Evolutionary conservation across 2,888 invertebrate genomes (phyloP).

Genomic region (Xestia xanthographa): DNA sequence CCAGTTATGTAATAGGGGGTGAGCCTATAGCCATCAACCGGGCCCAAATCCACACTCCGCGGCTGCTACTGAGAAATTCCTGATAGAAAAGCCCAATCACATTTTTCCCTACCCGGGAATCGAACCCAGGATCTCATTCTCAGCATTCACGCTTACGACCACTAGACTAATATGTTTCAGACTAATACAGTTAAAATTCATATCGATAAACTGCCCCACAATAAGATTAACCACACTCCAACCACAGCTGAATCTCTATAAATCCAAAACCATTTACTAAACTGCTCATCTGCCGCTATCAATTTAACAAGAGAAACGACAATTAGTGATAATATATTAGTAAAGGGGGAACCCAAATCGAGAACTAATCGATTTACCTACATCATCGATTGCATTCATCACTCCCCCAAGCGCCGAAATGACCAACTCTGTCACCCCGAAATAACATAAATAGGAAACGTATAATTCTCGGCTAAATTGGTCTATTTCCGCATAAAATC

Average conservation of each 20-base stretch:
- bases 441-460: slow-evolving; percentile 73
- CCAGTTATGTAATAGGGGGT: too few species aligned
- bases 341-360: slow-evolving; percentile 68
- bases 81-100: too few species aligned
- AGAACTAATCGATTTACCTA: slow-evolving; percentile 84
- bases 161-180: background rate
- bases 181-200: slow-evolving; percentile 10
- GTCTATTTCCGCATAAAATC: slow-evolving; percentile 85
- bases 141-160: too few species aligned
- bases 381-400: slow-evolving; percentile 78
- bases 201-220: slow-evolving; percentile 12
- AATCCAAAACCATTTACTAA: slow-evolving; percentile 34
- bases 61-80: too few species aligned
- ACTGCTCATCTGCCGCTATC: slow-evolving; percentile 62
- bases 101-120: too few species aligned
- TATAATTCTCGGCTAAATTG: slow-evolving; percentile 85
- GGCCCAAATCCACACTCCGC: too few species aligned
- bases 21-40: too few species aligned
- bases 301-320: slow-evolving; percentile 57
- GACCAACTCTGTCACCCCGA: slow-evolving; percentile 81
- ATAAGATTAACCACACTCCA: slow-evolving; percentile 23
- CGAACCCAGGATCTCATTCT: too few species aligned
- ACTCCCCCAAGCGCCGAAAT: slow-evolving; percentile 76
- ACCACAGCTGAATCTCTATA: slow-evolving; percentile 59
- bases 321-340: slow-evolving; percentile 65